phyloP scores from a whole-genome alignment of 2,797 vertebrate species.

The Tenualosa ilisha region DNA sequence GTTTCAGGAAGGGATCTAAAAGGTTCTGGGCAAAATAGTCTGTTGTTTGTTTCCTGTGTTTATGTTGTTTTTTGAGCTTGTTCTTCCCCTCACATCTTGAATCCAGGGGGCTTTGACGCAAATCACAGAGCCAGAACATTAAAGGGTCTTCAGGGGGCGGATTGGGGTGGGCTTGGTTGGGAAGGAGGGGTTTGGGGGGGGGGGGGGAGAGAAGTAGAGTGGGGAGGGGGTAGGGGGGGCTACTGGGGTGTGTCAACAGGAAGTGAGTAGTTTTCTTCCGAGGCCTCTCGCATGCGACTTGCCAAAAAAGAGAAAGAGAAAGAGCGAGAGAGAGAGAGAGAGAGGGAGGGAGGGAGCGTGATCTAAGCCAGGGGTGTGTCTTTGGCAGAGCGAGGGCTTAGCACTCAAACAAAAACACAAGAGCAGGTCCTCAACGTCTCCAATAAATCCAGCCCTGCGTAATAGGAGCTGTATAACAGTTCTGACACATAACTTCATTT shows the following conservation, averaged over 20 bases:
- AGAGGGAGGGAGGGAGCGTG: neutral
- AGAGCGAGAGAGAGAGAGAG: neutral
- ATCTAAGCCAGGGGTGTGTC: slow-evolving; percentile 5
- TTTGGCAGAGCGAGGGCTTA: neutral
- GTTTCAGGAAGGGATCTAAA: neutral
- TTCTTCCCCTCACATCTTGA: neutral
- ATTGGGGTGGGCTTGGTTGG: neutral
- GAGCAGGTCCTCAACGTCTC: neutral
- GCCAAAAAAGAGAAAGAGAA: neutral
- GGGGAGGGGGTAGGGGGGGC: neutral
- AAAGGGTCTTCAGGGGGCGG: neutral
- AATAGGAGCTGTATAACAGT: neutral
- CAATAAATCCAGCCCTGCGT: neutral
- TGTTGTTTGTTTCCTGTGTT: slow-evolving; percentile 15
- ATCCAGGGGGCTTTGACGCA: neutral
- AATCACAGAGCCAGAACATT: neutral
- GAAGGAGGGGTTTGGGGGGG: neutral
- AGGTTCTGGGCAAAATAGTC: neutral
- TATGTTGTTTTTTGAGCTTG: neutral
- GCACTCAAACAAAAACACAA: slow-evolving; percentile 24
- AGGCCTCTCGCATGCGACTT: slow-evolving; percentile 23
- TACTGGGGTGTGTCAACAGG: slow-evolving; percentile 22
- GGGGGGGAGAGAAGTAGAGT: neutral
- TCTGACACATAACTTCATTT: neutral
- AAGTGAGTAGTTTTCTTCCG: slow-evolving; percentile 29